A percentile compares a stretch with the other conserved stretches of the same genome.
phyloP scores from a whole-genome alignment of 2,797 vertebrate genomes.

The Stomatorhinus walkeri region DNA sequence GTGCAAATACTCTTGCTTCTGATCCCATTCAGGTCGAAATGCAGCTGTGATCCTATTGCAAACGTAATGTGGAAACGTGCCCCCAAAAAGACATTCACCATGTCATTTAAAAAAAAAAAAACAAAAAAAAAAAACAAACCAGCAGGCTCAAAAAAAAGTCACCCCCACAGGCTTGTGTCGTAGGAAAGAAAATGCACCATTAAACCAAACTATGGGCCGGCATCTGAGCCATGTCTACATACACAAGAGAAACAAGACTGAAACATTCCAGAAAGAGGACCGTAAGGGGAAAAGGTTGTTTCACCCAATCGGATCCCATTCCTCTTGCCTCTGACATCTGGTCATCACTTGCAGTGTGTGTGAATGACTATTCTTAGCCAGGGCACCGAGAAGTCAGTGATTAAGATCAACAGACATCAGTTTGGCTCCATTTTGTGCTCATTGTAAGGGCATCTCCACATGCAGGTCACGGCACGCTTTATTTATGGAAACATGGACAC shows the following conservation, averaged over 20 bases:
- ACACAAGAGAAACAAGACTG: background rate
- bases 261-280: background rate
- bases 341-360: slow-evolving; percentile 17
- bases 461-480: background rate
- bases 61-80: background rate
- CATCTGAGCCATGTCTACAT: background rate
- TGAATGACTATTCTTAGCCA: slow-evolving; percentile 18
- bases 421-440: too few relatives aligned
- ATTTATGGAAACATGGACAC: background rate
- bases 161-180: background rate
- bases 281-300: background rate
- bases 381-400: background rate
- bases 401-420: background rate
- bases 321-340: background rate
- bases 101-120: slow-evolving; percentile 23
- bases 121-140: slow-evolving; percentile 21
- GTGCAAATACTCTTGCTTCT: background rate
- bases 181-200: background rate
- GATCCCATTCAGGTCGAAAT: background rate
- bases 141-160: slow-evolving; percentile 10
- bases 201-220: background rate
- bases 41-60: background rate
- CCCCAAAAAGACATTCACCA: background rate
- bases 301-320: background rate
- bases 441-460: background rate